Conservation (phyloP, 2,888 invertebrate genomes). For the Lymantria dispar region DNA sequence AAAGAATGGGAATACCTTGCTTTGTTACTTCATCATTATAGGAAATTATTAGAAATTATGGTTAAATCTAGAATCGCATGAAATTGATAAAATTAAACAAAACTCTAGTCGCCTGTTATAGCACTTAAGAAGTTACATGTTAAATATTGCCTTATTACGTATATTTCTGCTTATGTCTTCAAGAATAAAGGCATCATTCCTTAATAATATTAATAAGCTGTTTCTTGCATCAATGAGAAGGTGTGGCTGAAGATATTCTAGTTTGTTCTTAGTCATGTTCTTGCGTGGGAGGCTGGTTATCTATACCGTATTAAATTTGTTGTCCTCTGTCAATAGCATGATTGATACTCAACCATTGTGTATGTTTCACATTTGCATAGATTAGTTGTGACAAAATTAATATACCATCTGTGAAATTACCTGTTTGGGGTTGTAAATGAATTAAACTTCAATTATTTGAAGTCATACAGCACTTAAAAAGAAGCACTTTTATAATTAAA, state of each 20-base stretch:
- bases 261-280: slow-evolving; percentile 10
- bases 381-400: not conserved
- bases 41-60: no score
- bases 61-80: no score
- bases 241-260: slow-evolving; percentile 12
- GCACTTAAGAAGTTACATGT: no score
- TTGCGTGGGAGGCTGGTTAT: slow-evolving; percentile 17
- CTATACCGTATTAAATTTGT: slow-evolving; percentile 16
- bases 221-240: slow-evolving; percentile 5
- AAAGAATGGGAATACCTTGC: no score
- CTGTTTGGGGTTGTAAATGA: not conserved
- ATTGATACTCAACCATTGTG: slow-evolving; percentile 17
- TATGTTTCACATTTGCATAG: slow-evolving; percentile 1
- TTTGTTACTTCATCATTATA: no score
- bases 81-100: no score
- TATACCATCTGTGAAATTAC: not conserved
- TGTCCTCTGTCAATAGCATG: slow-evolving; percentile 15
- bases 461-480: not conserved
- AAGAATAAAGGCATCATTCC: no score
- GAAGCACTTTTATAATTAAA: no score
- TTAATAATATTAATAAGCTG: not conserved
- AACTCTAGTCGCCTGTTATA: no score
- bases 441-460: not conserved
- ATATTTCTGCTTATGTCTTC: no score
- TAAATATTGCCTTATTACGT: no score